phyloP scores from a whole-genome alignment of 1,140 invertebrate genomes.

The Megathymus violae region DNA sequence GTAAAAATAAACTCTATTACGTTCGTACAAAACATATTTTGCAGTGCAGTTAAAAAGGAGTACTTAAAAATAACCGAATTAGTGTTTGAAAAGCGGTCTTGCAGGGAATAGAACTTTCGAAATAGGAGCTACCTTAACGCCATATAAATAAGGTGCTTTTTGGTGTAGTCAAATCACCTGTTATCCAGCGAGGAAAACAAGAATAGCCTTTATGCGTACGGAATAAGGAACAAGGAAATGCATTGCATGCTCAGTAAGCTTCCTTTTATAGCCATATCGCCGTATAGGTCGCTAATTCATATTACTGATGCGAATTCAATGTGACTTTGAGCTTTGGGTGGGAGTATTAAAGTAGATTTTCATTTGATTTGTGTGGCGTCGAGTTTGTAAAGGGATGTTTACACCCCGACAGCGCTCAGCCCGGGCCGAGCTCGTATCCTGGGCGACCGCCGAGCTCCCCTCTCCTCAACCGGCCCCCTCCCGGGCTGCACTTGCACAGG shows the following conservation, averaged over 20 bases:
- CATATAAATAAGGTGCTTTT: slow-evolving; percentile 16
- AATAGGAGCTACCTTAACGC: background rate
- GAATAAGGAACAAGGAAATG: slow-evolving; percentile 17
- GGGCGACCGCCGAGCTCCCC: slow-evolving; percentile 58
- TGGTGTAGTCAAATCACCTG: background rate
- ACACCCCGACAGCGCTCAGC: slow-evolving; percentile 53
- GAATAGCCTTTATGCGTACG: slow-evolving; percentile 1
- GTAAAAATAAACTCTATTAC: slow-evolving; percentile 18
- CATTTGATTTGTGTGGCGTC: slow-evolving; percentile 26
- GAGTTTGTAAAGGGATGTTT: slow-evolving; percentile 48
- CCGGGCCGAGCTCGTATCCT: slow-evolving; percentile 71
- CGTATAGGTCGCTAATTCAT: slow-evolving; percentile 68
- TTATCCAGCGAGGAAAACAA: background rate
- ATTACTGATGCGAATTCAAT: slow-evolving; percentile 36
- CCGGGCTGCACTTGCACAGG: slow-evolving; percentile 61
- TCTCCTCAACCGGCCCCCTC: slow-evolving; percentile 36
- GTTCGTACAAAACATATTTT: slow-evolving; percentile 20
- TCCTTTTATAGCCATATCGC: slow-evolving; percentile 53
- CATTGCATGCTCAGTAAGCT: slow-evolving; percentile 8
- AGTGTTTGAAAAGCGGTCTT: slow-evolving; percentile 64
- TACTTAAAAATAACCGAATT: slow-evolving; percentile 68
- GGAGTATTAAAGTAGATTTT: slow-evolving; percentile 41
- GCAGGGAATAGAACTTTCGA: background rate
- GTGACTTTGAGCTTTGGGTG: slow-evolving; percentile 13
- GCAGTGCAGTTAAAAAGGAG: slow-evolving; percentile 29